Conservation (phyloP, 2,113 vertebrate species). For the Thalassoma bifasciatum region DNA sequence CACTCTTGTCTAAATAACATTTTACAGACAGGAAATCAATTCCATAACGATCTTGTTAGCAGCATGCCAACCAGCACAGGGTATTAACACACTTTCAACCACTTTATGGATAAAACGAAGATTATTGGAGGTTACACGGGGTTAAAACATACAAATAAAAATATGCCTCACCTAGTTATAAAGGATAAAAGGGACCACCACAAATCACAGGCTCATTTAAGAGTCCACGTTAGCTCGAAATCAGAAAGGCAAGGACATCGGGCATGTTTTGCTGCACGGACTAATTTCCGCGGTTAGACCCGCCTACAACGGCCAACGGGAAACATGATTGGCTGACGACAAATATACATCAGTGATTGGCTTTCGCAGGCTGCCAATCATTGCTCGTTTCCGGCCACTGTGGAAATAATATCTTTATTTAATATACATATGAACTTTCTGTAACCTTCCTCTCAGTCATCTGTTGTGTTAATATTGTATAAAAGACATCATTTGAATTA, state of each 20-base stretch:
- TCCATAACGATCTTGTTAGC: constrained; percentile 13
- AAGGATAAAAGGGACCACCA: background rate
- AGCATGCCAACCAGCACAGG: background rate
- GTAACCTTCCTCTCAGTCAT: too few species aligned
- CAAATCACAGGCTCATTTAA: background rate
- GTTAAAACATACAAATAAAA: background rate
- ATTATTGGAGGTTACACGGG: background rate
- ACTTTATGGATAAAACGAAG: background rate
- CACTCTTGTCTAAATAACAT: too few species aligned
- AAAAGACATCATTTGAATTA: too few species aligned
- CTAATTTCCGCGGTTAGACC: constrained; percentile 27
- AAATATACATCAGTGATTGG: constrained; percentile 36
- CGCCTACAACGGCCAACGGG: background rate
- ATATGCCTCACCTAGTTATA: constrained; percentile 30
- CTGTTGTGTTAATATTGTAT: too few species aligned
- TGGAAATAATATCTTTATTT: constrained; percentile 11
- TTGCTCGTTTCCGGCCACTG: background rate
- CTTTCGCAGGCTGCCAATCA: constrained; percentile 9
- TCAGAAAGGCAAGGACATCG: constrained; percentile 65
- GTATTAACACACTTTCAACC: background rate
- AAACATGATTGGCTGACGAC: constrained; percentile 43
- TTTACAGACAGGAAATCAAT: background rate
- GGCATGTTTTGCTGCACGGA: background rate
- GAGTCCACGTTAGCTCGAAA: constrained; percentile 13
- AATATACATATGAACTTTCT: too few species aligned